Evolutionary conservation across 2,113 vertebrate species (phyloP).

Genomic region (Potamarius usumacintae): DNA sequence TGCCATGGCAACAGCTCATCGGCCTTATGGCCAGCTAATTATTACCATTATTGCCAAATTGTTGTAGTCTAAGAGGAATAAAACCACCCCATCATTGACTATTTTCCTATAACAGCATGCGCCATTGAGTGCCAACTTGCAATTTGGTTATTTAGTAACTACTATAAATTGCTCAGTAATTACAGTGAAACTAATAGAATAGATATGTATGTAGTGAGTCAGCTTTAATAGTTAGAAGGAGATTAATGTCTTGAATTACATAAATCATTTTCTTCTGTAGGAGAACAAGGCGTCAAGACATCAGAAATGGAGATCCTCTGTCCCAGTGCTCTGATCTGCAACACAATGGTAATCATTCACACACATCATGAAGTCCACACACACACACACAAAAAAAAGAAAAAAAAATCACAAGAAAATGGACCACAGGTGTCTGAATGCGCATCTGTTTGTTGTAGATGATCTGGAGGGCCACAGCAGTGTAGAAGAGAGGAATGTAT

Average conservation of each 20-base stretch:
- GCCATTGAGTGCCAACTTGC: neutral
- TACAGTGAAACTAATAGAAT: neutral
- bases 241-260: neutral
- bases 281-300: constrained; percentile 92
- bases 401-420: neutral
- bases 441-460: constrained; percentile 68
- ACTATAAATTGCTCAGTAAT: neutral
- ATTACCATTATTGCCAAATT: too few relatives aligned
- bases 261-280: constrained; percentile 66
- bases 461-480: constrained; percentile 74
- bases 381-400: too few relatives aligned
- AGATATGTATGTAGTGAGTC: neutral
- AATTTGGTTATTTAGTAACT: neutral
- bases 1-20: too few relatives aligned
- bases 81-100: neutral
- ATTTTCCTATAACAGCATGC: neutral
- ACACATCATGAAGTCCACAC: neutral
- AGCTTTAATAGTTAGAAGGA: neutral
- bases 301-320: constrained; percentile 94
- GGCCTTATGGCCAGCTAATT: too few relatives aligned
- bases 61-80: neutral
- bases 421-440: neutral
- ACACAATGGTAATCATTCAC: constrained; percentile 78
- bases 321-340: constrained; percentile 96
- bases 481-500: constrained; percentile 89